Evolutionary conservation across 1,140 invertebrate genomes (phyloP).

Genomic region (Leptinotarsa undecemlineata): DNA sequence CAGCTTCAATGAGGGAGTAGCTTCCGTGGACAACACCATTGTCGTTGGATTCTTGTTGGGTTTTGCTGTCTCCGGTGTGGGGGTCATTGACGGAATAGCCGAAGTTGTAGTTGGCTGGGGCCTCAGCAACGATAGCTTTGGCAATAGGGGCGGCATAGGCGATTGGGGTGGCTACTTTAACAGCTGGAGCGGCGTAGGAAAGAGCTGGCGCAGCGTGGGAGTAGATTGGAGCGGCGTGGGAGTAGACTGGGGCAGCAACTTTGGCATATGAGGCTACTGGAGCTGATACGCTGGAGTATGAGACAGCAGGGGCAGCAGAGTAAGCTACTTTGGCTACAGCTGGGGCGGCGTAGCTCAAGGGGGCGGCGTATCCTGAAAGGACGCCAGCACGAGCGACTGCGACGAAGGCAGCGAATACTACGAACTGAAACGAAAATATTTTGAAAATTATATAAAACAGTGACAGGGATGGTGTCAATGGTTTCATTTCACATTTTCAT

Average conservation of each 20-base stretch:
- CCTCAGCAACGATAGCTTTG: constrained; percentile 31
- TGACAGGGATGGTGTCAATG: no score
- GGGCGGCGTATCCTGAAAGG: constrained; percentile 49
- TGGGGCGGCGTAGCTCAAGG: constrained; percentile 36
- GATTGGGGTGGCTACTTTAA: constrained; percentile 19
- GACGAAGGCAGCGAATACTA: constrained; percentile 27
- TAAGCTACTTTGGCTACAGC: constrained; percentile 28
- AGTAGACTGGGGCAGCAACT: constrained; percentile 21
- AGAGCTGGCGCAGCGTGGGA: constrained; percentile 12
- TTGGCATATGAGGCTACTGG: constrained; percentile 22
- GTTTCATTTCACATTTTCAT: no score
- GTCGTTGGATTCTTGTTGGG: constrained; percentile 58
- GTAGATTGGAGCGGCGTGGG: constrained; percentile 22
- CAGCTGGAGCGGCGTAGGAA: constrained; percentile 26
- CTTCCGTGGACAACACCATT: constrained; percentile 69
- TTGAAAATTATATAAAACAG: neutral
- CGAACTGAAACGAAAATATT: constrained; percentile 23
- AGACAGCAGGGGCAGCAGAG: constrained; percentile 56
- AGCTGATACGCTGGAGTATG: constrained; percentile 12
- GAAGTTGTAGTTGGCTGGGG: constrained; percentile 56
- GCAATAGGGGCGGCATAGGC: constrained; percentile 46
- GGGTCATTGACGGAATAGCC: constrained; percentile 57
- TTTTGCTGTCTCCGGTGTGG: constrained; percentile 56
- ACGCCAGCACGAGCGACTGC: constrained; percentile 26
- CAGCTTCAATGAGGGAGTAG: constrained; percentile 69